These are phyloP conservation scores for Propithecus coquereli DNA, from an alignment of 2,113 vertebrate genomes.

Conservation along the genomic window DNA sequence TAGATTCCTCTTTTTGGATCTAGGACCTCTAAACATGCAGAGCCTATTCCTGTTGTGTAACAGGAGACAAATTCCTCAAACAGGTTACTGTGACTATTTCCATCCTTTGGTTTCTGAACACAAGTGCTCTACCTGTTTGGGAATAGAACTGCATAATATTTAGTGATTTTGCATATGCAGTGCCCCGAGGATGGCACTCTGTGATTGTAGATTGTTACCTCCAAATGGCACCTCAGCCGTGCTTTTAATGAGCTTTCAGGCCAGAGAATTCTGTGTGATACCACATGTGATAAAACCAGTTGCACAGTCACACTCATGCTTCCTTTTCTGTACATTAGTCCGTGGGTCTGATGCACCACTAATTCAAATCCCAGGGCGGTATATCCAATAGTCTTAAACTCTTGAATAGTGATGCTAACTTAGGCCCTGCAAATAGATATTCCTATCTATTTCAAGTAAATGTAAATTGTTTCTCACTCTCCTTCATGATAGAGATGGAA, in stretches of 20 bases:
- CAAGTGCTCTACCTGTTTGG: neutral
- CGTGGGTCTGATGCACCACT: neutral
- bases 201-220: neutral
- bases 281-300: neutral
- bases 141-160: neutral
- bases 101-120: neutral
- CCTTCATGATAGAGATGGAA: neutral
- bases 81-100: neutral
- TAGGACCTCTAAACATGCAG: neutral
- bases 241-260: neutral
- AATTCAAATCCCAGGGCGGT: neutral
- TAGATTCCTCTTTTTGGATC: neutral
- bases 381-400: neutral
- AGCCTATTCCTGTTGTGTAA: neutral
- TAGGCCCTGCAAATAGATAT: neutral
- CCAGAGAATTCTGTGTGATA: neutral
- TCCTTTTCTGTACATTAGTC: neutral
- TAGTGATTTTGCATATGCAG: neutral
- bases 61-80: neutral
- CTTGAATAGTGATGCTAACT: neutral
- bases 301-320: neutral
- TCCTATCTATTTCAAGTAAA: neutral
- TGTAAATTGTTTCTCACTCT: neutral
- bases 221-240: neutral
- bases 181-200: neutral